phyloP scores from a whole-genome alignment of 1,140 invertebrate genomes.

The Tetragonula clypearis region DNA sequence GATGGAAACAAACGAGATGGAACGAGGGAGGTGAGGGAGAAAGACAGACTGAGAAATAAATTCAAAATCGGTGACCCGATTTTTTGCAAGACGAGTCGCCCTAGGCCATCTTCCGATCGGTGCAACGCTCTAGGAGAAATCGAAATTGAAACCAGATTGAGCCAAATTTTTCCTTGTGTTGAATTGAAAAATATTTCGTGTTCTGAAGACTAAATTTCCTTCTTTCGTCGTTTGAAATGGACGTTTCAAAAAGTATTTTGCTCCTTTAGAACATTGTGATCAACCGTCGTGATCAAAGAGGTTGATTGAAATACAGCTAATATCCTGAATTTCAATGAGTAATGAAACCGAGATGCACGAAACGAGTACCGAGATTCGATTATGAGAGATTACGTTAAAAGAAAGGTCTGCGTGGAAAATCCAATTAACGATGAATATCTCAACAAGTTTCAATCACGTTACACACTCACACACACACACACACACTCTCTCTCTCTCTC shows the following conservation, averaged over 20 bases:
- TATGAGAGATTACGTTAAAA: neutral
- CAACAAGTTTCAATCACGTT: neutral
- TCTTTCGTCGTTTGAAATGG: no score
- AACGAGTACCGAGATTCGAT: neutral
- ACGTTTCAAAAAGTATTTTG: no score
- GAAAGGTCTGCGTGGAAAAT: neutral
- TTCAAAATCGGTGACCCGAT: constrained; percentile 12
- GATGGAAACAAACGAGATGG: constrained; percentile 12
- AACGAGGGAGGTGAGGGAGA: neutral
- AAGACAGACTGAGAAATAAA: neutral
- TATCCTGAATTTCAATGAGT: neutral
- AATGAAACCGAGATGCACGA: neutral
- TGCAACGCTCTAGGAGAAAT: constrained; percentile 2
- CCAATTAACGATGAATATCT: neutral
- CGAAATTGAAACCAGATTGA: constrained; percentile 17
- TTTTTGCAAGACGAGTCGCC: constrained; percentile 13
- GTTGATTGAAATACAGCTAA: neutral
- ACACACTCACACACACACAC: no score
- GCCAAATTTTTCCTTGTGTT: neutral
- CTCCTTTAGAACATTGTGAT: neutral
- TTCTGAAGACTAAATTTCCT: no score
- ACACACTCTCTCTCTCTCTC: no score
- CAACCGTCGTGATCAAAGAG: neutral
- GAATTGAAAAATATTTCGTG: neutral
- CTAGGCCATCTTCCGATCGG: constrained; percentile 4